These are phyloP conservation scores for Sarcophaga peregrina DNA, from an alignment of 1,140 invertebrate species.

Conservation along the genomic window DNA sequence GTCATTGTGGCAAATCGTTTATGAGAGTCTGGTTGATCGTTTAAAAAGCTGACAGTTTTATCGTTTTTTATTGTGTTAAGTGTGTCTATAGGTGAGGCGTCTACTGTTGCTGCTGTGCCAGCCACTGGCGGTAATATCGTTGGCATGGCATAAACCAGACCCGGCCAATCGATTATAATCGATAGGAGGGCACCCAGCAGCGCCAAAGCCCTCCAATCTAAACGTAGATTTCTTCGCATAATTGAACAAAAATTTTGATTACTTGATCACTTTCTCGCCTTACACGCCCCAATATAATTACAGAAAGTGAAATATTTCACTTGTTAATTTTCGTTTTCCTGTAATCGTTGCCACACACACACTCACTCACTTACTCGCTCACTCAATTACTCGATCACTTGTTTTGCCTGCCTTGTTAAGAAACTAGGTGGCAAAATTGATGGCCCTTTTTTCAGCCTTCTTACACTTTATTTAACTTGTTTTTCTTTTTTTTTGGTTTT, in stretches of 20 bases:
- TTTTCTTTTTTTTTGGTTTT: neutral
- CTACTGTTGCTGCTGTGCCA: slow-evolving; percentile 28
- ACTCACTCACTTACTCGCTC: too few species aligned
- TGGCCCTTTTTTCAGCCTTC: neutral
- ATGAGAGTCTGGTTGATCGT: neutral
- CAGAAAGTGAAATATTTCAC: neutral
- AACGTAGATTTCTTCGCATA: slow-evolving; percentile 65
- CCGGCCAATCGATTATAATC: slow-evolving; percentile 59
- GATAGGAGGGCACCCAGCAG: slow-evolving; percentile 66
- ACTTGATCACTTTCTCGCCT: slow-evolving; percentile 5
- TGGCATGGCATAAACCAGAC: slow-evolving; percentile 60
- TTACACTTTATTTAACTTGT: slow-evolving; percentile 18
- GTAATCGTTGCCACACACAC: too few species aligned
- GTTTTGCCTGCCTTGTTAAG: too few species aligned
- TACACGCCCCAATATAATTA: neutral
- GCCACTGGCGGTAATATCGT: slow-evolving; percentile 40
- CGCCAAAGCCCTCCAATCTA: slow-evolving; percentile 66
- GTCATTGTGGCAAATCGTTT: too few species aligned
- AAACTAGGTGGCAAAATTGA: too few species aligned
- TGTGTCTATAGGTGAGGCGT: slow-evolving; percentile 2
- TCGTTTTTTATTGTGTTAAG: slow-evolving; percentile 30
- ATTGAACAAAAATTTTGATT: slow-evolving; percentile 48
- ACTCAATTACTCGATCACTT: too few species aligned
- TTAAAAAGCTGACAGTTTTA: slow-evolving; percentile 22
- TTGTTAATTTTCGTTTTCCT: neutral